A percentile compares a stretch with the other conserved stretches of the same genome.
These are phyloP conservation scores for Xenopus petersii DNA, from an alignment of 2,797 vertebrate species.

Conservation along the genomic window DNA sequence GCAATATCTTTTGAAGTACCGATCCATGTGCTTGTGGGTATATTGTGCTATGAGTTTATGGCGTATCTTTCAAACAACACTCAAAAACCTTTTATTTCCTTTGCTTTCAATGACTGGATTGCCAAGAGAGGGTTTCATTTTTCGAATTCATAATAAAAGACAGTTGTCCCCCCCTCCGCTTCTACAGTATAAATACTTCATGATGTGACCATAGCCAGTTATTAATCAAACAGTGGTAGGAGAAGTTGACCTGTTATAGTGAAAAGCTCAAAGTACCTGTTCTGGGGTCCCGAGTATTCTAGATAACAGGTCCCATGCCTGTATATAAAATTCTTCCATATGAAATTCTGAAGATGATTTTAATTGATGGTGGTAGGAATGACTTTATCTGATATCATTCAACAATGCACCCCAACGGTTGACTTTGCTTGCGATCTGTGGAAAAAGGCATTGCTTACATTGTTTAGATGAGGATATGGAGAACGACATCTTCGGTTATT, in stretches of 20 bases:
- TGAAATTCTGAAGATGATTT: no score
- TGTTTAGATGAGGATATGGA: no score
- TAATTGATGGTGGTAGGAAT: no score
- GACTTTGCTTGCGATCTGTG: no score
- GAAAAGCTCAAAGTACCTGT: neutral
- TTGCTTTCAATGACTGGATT: constrained; percentile 14
- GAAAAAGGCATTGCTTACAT: no score
- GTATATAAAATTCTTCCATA: no score
- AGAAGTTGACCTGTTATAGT: neutral
- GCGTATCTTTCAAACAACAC: constrained; percentile 30
- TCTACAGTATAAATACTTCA: constrained; percentile 2
- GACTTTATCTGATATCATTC: no score
- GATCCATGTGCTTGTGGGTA: constrained; percentile 39
- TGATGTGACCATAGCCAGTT: constrained; percentile 1
- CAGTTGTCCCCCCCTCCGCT: neutral
- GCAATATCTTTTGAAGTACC: constrained; percentile 47
- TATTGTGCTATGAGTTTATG: constrained; percentile 30
- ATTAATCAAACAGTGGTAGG: neutral
- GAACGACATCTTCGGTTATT: no score
- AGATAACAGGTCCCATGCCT: no score
- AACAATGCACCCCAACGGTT: no score
- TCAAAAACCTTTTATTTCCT: constrained; percentile 37
- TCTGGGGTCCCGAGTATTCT: no score
- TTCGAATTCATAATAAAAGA: constrained; percentile 30
- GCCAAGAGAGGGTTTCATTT: constrained; percentile 25